Percentiles rank a stretch among this genome's conserved stretches.
Conservation (phyloP, 2,888 invertebrate species). For the Latheticus oryzae region DNA sequence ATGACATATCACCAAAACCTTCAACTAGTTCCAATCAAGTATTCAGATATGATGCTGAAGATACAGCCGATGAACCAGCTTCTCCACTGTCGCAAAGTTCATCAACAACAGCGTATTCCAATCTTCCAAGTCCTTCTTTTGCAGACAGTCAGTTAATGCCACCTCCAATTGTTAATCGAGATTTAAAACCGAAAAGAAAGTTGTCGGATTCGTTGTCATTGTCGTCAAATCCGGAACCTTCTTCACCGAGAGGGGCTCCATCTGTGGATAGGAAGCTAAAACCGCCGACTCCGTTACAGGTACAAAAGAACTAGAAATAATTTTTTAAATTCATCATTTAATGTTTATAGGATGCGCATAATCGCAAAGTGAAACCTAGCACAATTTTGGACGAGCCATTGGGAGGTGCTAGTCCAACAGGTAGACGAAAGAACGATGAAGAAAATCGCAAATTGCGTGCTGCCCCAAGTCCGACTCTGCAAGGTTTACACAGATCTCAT, state of each 20-base stretch:
- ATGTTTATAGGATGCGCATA: conserved; percentile 11
- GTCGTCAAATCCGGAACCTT: conserved; percentile 62
- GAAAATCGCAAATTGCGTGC: conserved; percentile 60
- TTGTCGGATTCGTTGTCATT: conserved; percentile 65
- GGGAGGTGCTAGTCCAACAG: neutral
- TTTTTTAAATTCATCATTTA: conserved; percentile 39
- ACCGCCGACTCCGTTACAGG: conserved; percentile 68
- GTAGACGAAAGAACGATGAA: conserved; percentile 55
- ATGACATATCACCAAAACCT: conserved; percentile 67
- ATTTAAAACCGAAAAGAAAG: conserved; percentile 79
- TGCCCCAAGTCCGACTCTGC: conserved; percentile 70
- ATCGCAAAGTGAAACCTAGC: conserved; percentile 19
- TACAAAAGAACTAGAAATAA: no score
- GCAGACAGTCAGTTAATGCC: conserved; percentile 58
- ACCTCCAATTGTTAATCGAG: conserved; percentile 85
- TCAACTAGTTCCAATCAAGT: conserved; percentile 58
- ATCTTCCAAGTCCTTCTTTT: conserved; percentile 69
- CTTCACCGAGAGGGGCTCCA: conserved; percentile 67
- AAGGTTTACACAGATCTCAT: conserved; percentile 59
- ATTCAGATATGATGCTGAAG: conserved; percentile 60
- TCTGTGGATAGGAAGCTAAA: conserved; percentile 74
- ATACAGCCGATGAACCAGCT: conserved; percentile 63
- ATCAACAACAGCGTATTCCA: conserved; percentile 69
- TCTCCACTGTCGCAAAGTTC: conserved; percentile 69
- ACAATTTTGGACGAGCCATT: conserved; percentile 5